These are phyloP conservation scores for Papilio gigon DNA, from an alignment of 2,888 invertebrate species.

Conservation along the genomic window DNA sequence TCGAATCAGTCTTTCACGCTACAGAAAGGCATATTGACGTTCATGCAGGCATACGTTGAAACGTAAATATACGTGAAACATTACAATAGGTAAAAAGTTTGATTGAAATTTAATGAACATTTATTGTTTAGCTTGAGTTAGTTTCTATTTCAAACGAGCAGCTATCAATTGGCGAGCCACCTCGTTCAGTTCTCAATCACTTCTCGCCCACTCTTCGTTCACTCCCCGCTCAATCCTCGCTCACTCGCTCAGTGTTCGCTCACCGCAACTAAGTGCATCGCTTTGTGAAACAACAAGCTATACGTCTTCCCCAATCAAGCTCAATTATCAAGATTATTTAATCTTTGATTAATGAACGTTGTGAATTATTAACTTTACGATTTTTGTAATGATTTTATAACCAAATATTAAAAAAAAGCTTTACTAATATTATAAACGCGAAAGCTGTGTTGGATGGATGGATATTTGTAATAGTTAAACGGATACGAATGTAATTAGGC, in stretches of 20 bases:
- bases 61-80: too few species aligned
- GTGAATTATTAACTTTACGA: not conserved
- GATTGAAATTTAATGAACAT: not conserved
- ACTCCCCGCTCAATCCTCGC: not conserved
- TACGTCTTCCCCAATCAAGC: slow-evolving; percentile 10
- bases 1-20: too few species aligned
- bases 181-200: not conserved
- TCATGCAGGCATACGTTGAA: too few species aligned
- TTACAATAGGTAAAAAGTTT: too few species aligned
- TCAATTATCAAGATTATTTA: slow-evolving; percentile 15
- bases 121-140: not conserved
- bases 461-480: too few species aligned
- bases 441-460: too few species aligned
- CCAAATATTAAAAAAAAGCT: too few species aligned
- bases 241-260: not conserved
- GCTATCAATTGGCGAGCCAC: slow-evolving; percentile 4
- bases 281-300: slow-evolving; percentile 15
- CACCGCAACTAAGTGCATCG: slow-evolving; percentile 23
- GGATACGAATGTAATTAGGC: too few species aligned
- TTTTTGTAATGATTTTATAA: not conserved
- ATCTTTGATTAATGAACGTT: not conserved
- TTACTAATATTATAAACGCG: too few species aligned
- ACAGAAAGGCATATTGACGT: too few species aligned
- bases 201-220: not conserved
- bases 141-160: slow-evolving; percentile 16